Evolutionary conservation across 2,797 vertebrate genomes (phyloP), one percentile per base, ranked within the genome.

Genomic region (Anguilla anguilla): DNA sequence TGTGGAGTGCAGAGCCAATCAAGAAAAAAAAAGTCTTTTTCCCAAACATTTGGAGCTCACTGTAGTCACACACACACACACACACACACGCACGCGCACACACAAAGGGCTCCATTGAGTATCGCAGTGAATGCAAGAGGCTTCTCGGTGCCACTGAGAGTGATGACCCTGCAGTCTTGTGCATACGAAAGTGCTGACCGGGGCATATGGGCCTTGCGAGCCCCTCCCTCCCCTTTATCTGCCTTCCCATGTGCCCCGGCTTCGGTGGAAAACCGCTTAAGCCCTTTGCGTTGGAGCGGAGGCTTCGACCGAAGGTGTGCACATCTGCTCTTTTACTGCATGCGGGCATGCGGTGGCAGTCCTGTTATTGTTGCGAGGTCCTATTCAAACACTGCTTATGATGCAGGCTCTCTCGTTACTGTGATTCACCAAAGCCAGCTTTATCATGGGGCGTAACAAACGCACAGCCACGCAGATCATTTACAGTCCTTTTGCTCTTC

Each of bases 51-150:
- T 53, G 51, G 39, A 43, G 39, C 51, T 7, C 51, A 53, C 51
- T 53, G 11, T 53, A 53, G 6, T 7, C 11, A 15, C 11, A 55
- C 9, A 55, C 53, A 55, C 53, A 15, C 55, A 57, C 13, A 57
- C 2, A 17, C 17, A 57, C 55, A 57, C 15, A 57, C 55, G 2
- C 55, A 3, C 17, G 13, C 55, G 15, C 55, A 17, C 2, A 19
- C 55, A 57, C 55, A 57, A 57, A 57, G 55, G 55, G 61, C 61
- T 64, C 61, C 25, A 61, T 61, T 19, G 31, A 13, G 72, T 15
- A 43, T 77, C 10, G 39, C 43, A 7, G 39, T 2, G 43, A 49
- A 89, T 53, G 86, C 61, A 81, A 83, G 89, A 87, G 85, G 55
- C 55, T 51, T 61, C 10, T 85, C 55, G n/a, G 84, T 57, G 59